phyloP scores from a whole-genome alignment of 2,113 vertebrate genomes.

The Vulpes lagopus region DNA sequence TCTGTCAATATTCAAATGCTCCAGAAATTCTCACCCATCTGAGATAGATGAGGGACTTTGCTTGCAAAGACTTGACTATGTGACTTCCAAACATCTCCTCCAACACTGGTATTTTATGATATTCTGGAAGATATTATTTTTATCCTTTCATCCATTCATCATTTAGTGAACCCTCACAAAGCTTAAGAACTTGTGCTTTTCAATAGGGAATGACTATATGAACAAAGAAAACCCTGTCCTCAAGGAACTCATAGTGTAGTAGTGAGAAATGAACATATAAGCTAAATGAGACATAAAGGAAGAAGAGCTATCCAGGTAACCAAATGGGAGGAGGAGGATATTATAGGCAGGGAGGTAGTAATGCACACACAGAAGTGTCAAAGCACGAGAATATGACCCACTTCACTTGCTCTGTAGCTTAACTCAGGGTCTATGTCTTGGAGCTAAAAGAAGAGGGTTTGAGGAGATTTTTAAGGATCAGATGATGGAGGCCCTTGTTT shows the following conservation, averaged over 20 bases:
- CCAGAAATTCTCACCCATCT: neutral
- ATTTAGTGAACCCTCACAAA: neutral
- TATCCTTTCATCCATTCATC: neutral
- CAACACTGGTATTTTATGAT: neutral
- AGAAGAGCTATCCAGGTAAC: neutral
- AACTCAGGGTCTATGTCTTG: fast-evolving
- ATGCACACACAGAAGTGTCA: neutral
- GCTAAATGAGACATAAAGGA: neutral
- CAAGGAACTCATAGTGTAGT: neutral
- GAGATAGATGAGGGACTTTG: neutral
- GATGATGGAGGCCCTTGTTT: neutral
- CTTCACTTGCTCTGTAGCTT: too few relatives aligned
- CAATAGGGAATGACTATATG: neutral
- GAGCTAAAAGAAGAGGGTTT: neutral
- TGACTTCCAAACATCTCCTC: neutral
- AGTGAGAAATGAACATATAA: neutral
- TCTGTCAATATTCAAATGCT: conserved; percentile 4
- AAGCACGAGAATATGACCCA: neutral
- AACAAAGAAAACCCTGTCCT: neutral
- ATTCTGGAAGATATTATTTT: neutral
- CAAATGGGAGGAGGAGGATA: fast-evolving
- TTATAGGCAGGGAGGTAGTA: neutral
- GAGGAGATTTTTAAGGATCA: neutral
- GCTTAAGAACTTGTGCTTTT: neutral
- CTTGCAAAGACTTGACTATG: neutral